phyloP scores from a whole-genome alignment of 2,113 vertebrate species.

The Eidolon helvum region DNA sequence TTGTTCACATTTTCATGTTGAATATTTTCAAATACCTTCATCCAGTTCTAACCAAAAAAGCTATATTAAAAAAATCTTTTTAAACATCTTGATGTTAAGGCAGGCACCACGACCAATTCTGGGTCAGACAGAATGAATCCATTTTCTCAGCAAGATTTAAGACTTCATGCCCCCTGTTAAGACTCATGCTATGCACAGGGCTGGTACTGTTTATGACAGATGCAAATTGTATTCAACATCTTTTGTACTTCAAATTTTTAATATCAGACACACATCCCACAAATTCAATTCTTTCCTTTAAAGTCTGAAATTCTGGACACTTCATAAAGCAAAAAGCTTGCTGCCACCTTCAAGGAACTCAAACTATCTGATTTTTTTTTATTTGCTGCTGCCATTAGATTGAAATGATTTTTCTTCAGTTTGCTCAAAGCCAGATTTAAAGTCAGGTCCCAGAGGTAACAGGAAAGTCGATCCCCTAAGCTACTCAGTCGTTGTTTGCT shows the following conservation, averaged over 20 bases:
- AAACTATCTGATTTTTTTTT: conserved; percentile 80
- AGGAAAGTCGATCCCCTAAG: conserved; percentile 88
- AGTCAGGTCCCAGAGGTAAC: conserved; percentile 87
- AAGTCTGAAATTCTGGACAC: conserved; percentile 58
- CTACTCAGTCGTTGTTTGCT: conserved; percentile 87
- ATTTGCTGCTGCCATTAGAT: conserved; percentile 85
- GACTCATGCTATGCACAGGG: conserved; percentile 58
- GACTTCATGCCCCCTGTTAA: conserved; percentile 58
- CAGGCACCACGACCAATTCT: background rate
- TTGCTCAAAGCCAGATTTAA: conserved; percentile 89
- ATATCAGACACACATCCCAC: conserved; percentile 60
- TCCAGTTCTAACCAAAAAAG: conserved; percentile 21
- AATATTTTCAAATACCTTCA: background rate
- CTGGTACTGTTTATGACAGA: conserved; percentile 74
- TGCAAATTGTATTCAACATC: conserved; percentile 75
- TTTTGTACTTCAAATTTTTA: conserved; percentile 53
- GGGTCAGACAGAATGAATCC: conserved; percentile 42
- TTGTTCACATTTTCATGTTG: background rate
- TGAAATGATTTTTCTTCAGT: conserved; percentile 87
- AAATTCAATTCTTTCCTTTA: conserved; percentile 62
- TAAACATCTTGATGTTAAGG: background rate
- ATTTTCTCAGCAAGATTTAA: conserved; percentile 58
- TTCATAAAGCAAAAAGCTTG: conserved; percentile 73
- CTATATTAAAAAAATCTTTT: background rate
- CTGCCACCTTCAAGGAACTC: conserved; percentile 80